Percentiles rank a stretch among this genome's conserved stretches.
These are phyloP conservation scores for Rotaria sp. DNA, from an alignment of 2,888 invertebrate genomes.

Conservation along the genomic window DNA sequence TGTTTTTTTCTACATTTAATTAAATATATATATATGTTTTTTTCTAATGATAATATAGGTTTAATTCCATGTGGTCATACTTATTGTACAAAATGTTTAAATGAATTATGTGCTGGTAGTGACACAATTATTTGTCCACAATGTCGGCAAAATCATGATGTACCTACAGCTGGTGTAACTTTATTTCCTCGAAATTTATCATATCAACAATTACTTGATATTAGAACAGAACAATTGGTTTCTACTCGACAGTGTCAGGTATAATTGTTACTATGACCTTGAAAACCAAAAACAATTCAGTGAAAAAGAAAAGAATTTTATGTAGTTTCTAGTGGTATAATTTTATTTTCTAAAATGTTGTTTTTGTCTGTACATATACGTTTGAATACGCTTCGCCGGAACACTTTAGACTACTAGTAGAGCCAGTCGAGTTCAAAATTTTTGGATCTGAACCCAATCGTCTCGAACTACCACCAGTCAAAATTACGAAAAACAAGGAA, in stretches of 20 bases:
- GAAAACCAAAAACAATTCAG: too few species aligned
- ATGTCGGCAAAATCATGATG: not conserved
- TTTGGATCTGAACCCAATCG: too few species aligned
- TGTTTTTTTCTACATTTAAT: not conserved
- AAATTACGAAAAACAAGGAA: too few species aligned
- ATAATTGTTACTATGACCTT: not conserved
- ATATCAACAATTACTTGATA: constrained; percentile 28
- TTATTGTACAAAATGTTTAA: constrained; percentile 17
- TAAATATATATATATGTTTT: not conserved
- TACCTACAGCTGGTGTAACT: not conserved
- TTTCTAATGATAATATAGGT: not conserved
- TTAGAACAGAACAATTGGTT: constrained; percentile 8
- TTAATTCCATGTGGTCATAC: constrained; percentile 8
- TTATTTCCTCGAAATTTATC: constrained; percentile 10
- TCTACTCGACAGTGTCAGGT: not conserved
- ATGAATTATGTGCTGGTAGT: constrained; percentile 14
- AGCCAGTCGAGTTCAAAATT: too few species aligned
- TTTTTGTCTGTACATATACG: too few species aligned
- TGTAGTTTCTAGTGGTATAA: too few species aligned
- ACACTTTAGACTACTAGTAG: too few species aligned
- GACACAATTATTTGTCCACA: constrained; percentile 9
- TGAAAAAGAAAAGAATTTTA: too few species aligned
- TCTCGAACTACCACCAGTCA: too few species aligned
- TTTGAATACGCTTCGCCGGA: too few species aligned
- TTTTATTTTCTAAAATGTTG: too few species aligned